Conservation (phyloP, 64 coral and sea anemone genomes). For the Montipora sp. region DNA sequence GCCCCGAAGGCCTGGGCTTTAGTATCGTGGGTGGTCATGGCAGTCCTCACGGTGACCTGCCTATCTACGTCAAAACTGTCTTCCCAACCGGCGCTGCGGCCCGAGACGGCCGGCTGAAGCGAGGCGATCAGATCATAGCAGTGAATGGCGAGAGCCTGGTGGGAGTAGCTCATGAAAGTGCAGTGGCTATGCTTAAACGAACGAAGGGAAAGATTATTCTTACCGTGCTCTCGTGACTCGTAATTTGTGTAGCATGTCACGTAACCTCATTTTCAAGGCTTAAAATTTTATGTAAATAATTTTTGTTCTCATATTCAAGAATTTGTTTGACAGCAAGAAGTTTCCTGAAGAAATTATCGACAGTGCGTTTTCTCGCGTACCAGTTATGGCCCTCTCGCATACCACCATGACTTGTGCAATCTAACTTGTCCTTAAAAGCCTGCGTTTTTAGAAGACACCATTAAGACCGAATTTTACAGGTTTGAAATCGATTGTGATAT, state of each 20-base stretch:
- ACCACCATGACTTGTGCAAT: too few species aligned
- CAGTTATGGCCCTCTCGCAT: too few species aligned
- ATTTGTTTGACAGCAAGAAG: too few species aligned
- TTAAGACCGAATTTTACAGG: too few species aligned
- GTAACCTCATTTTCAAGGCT: not conserved
- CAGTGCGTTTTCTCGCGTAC: too few species aligned
- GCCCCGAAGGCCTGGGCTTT: conserved; percentile 96
- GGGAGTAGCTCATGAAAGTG: conserved; percentile 85
- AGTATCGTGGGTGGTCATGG: conserved; percentile 98
- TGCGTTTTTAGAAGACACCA: too few species aligned
- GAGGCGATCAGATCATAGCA: conserved; percentile 94
- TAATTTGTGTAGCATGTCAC: not conserved
- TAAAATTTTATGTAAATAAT: not conserved
- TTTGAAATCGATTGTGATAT: too few species aligned
- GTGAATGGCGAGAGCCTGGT: conserved; percentile 95
- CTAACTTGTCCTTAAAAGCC: too few species aligned
- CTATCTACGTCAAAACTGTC: conserved; percentile 99
- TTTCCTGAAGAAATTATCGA: too few species aligned
- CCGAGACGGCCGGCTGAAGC: conserved; percentile 85
- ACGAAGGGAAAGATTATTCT: conserved; percentile 92
- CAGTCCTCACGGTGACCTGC: conserved; percentile 97
- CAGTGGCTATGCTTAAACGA: conserved; percentile 89
- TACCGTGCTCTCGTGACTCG: conserved; percentile 64
- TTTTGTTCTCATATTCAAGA: too few species aligned
- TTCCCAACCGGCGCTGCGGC: conserved; percentile 99